Conservation (phyloP, 2,888 invertebrate species). For the Euspilapteryx auroguttella region DNA sequence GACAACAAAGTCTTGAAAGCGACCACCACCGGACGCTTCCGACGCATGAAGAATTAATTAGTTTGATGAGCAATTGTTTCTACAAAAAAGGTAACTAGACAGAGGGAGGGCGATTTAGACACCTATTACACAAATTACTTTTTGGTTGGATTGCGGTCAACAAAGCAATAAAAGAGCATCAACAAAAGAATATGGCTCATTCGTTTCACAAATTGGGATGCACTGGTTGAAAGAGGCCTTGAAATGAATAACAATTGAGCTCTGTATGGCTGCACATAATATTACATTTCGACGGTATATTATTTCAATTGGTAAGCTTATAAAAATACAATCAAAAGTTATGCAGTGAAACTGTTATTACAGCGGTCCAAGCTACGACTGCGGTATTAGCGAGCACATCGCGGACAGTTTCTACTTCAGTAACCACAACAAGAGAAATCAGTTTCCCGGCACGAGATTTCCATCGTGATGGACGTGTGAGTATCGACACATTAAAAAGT, state of each 20-base stretch:
- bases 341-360: too few species aligned
- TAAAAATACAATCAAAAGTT: too few species aligned
- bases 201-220: slow-evolving; percentile 7
- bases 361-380: slow-evolving; percentile 7
- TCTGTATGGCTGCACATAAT: too few species aligned
- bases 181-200: too few species aligned
- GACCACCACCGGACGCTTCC: slow-evolving; percentile 47
- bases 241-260: slow-evolving; percentile 7
- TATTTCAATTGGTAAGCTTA: too few species aligned
- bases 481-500: slow-evolving; percentile 55
- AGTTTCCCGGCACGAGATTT: slow-evolving; percentile 43
- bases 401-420: slow-evolving; percentile 29
- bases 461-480: slow-evolving; percentile 58
- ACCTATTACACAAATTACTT: slow-evolving; percentile 14
- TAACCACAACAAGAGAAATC: slow-evolving; percentile 43
- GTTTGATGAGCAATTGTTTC: slow-evolving; percentile 46
- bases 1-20: slow-evolving; percentile 50
- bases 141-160: slow-evolving; percentile 15
- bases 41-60: slow-evolving; percentile 54
- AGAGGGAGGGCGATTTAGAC: slow-evolving; percentile 21
- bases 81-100: slow-evolving; percentile 30
- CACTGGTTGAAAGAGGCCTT: slow-evolving; percentile 7
- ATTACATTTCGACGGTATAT: too few species aligned
- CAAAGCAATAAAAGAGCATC: slow-evolving; percentile 11
- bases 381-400: slow-evolving; percentile 1